Evolutionary conservation across 2,888 invertebrate genomes (phyloP).

Genomic region (Philopedon plagiatum): DNA sequence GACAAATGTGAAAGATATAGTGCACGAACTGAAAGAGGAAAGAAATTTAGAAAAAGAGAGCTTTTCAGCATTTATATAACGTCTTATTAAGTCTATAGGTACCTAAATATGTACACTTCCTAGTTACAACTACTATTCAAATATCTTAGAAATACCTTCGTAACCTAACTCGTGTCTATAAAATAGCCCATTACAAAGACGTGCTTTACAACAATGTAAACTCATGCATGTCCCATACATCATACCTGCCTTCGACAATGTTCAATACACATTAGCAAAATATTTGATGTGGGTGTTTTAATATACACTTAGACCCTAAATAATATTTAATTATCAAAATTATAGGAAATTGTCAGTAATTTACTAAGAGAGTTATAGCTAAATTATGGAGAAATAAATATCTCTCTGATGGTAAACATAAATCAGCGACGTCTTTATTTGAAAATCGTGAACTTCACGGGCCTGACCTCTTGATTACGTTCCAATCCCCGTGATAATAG

Average conservation of each 20-base stretch:
- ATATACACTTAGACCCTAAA: conserved; percentile 25
- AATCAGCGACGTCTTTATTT: conserved; percentile 35
- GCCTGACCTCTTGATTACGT: conserved; percentile 20
- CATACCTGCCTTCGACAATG: conserved; percentile 21
- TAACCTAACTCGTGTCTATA: background rate
- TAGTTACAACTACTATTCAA: too few relatives aligned
- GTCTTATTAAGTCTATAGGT: too few relatives aligned
- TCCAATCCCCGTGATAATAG: conserved; percentile 25
- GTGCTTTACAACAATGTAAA: conserved; percentile 14
- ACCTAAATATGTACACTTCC: background rate
- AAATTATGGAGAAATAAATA: conserved; percentile 37
- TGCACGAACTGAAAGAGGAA: too few relatives aligned
- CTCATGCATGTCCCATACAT: conserved; percentile 16
- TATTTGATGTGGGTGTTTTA: conserved; percentile 27
- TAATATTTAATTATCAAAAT: conserved; percentile 33
- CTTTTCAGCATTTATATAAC: too few relatives aligned
- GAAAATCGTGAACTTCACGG: conserved; percentile 40
- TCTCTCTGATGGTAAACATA: conserved; percentile 31
- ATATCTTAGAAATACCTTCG: too few relatives aligned
- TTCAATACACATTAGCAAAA: conserved; percentile 14
- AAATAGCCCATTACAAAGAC: background rate
- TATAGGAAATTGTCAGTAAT: conserved; percentile 32
- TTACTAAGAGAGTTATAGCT: conserved; percentile 28
- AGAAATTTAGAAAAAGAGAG: too few relatives aligned
- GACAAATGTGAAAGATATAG: too few relatives aligned